Conservation (phyloP, 2,888 invertebrate genomes). For the Lacanobia wlatinum region DNA sequence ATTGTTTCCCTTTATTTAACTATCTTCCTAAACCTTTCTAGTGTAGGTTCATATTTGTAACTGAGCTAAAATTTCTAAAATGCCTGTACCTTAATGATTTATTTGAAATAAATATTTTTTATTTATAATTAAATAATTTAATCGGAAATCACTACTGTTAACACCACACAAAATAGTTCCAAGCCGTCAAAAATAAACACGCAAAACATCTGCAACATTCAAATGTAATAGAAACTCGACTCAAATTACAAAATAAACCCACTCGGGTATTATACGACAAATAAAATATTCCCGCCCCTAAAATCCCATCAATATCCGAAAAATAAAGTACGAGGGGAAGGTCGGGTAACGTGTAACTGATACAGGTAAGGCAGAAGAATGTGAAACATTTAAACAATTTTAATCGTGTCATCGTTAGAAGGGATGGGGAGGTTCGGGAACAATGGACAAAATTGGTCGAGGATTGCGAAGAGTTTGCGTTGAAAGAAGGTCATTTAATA, state of each 20-base stretch:
- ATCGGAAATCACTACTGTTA: too few relatives aligned
- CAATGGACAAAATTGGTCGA: conserved; percentile 64
- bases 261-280: background rate
- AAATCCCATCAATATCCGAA: conserved; percentile 51
- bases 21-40: too few relatives aligned
- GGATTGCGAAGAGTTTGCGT: conserved; percentile 58
- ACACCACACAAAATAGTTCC: too few relatives aligned
- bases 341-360: conserved; percentile 47
- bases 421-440: conserved; percentile 51
- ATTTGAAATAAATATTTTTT: too few relatives aligned
- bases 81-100: too few relatives aligned
- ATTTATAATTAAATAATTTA: too few relatives aligned
- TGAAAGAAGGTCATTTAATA: conserved; percentile 66
- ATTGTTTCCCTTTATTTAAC: too few relatives aligned
- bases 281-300: conserved; percentile 18
- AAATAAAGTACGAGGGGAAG: conserved; percentile 47
- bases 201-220: background rate
- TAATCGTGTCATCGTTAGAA: conserved; percentile 65
- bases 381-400: conserved; percentile 64
- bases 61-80: too few relatives aligned
- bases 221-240: conserved; percentile 7
- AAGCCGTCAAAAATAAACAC: background rate
- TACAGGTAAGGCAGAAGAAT: conserved; percentile 60
- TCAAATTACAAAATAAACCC: conserved; percentile 24
- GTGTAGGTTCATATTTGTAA: too few relatives aligned